Conservation (phyloP, 2,888 invertebrate species). For the Gonocerus acuteangulatus region DNA sequence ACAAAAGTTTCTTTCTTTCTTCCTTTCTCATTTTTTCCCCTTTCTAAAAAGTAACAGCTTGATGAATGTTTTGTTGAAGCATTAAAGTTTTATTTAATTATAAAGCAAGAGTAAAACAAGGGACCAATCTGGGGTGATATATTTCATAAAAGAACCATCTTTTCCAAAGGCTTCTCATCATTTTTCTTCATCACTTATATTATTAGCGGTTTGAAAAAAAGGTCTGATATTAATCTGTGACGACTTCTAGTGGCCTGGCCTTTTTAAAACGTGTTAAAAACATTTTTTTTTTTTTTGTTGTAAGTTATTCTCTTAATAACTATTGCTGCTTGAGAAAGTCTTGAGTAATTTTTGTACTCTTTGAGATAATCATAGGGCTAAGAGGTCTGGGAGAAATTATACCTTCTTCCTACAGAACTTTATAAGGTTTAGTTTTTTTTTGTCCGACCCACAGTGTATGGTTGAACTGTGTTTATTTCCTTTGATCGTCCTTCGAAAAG, state of each 20-base stretch:
- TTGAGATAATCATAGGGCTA: no score
- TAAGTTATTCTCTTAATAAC: conserved; percentile 16
- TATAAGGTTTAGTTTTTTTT: no score
- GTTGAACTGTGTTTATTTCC: no score
- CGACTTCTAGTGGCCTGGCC: neutral
- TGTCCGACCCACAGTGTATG: no score
- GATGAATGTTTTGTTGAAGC: neutral
- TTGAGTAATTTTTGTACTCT: no score
- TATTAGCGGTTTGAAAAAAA: conserved; percentile 19
- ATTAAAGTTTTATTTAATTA: conserved; percentile 1
- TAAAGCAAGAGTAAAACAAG: neutral
- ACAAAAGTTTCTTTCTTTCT: neutral
- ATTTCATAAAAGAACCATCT: conserved; percentile 17
- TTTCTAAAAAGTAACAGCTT: neutral
- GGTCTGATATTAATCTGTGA: neutral
- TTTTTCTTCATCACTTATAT: conserved; percentile 21
- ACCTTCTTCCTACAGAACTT: no score
- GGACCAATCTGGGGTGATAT: conserved; percentile 7
- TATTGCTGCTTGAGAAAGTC: neutral
- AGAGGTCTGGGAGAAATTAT: no score
- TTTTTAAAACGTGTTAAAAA: conserved; percentile 25
- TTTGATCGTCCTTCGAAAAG: no score
- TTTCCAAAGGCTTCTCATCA: conserved; percentile 8
- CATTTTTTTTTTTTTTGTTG: conserved; percentile 23
- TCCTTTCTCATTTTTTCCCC: neutral